Evolutionary conservation across 2,888 invertebrate species (phyloP).

Genomic region (Capitulum mitella): DNA sequence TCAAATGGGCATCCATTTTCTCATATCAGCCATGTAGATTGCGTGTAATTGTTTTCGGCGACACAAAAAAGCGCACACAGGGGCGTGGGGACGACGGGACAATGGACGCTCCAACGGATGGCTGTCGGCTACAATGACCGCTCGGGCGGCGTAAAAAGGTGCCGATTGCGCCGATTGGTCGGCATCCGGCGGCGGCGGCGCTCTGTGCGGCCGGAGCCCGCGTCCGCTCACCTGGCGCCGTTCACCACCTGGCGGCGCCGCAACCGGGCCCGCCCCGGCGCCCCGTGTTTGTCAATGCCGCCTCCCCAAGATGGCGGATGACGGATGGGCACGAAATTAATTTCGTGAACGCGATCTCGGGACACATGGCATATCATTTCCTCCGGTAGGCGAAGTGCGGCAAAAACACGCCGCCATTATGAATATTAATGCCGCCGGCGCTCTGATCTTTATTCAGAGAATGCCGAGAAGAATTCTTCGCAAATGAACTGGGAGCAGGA

Average conservation of each 20-base stretch:
- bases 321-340: slow-evolving; percentile 24
- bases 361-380: slow-evolving; percentile 23
- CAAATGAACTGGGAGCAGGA: slow-evolving; percentile 8
- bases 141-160: not conserved
- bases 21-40: slow-evolving; percentile 24
- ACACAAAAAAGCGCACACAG: not conserved
- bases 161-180: slow-evolving; percentile 14
- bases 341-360: slow-evolving; percentile 17
- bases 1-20: slow-evolving; percentile 25
- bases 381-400: not conserved
- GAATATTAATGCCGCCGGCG: slow-evolving; percentile 13
- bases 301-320: slow-evolving; percentile 19
- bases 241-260: too few species aligned
- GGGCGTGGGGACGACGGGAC: slow-evolving; percentile 19
- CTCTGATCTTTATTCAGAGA: slow-evolving; percentile 23
- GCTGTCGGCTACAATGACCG: not conserved
- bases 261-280: not conserved
- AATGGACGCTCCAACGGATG: not conserved
- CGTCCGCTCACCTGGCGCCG: too few species aligned
- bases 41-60: slow-evolving; percentile 24
- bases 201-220: not conserved
- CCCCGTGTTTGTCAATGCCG: slow-evolving; percentile 12
- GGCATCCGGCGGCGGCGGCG: not conserved
- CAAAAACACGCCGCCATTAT: slow-evolving; percentile 12
- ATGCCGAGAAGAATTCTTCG: not conserved